A percentile compares a stretch with the other conserved stretches of the same genome.
Conservation (phyloP, 2,797 vertebrate genomes). For the Silurus lanzhouensis region DNA sequence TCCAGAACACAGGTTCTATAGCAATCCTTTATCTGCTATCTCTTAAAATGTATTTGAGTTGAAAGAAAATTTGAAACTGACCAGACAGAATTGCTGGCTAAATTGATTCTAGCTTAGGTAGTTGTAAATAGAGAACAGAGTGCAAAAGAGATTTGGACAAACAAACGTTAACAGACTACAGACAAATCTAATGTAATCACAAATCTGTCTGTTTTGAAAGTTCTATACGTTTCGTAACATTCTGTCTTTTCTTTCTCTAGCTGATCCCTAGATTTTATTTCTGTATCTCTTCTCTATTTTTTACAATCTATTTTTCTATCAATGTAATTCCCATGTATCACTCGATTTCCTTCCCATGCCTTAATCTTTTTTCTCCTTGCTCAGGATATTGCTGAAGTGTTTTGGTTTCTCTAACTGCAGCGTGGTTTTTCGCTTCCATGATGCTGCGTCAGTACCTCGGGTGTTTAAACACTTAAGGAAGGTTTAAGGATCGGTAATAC, state of each 20-base stretch:
- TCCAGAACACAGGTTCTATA: not conserved
- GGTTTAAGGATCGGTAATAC: slow-evolving; percentile 66
- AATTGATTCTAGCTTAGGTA: slow-evolving; percentile 16
- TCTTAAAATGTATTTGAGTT: not conserved
- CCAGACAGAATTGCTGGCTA: not conserved
- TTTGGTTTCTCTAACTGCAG: slow-evolving; percentile 53
- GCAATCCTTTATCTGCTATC: slow-evolving; percentile 28
- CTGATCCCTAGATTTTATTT: too few species aligned
- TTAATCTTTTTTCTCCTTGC: slow-evolving; percentile 48
- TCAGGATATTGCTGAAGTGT: slow-evolving; percentile 53
- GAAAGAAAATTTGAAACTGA: slow-evolving; percentile 15
- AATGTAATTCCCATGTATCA: slow-evolving; percentile 20
- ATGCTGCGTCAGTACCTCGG: slow-evolving; percentile 72
- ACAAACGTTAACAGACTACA: not conserved
- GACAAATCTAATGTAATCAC: not conserved
- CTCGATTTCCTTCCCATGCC: slow-evolving; percentile 9
- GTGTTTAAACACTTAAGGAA: slow-evolving; percentile 78
- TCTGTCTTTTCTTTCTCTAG: too few species aligned
- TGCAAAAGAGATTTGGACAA: slow-evolving; percentile 19
- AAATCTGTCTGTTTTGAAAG: not conserved
- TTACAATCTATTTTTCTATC: slow-evolving; percentile 14
- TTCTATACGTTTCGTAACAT: too few species aligned
- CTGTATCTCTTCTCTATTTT: slow-evolving; percentile 7
- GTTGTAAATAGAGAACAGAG: slow-evolving; percentile 15
- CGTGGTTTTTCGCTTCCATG: slow-evolving; percentile 76